Evolutionary conservation across 2,113 vertebrate genomes (phyloP).

Genomic region (Psophia crepitans): DNA sequence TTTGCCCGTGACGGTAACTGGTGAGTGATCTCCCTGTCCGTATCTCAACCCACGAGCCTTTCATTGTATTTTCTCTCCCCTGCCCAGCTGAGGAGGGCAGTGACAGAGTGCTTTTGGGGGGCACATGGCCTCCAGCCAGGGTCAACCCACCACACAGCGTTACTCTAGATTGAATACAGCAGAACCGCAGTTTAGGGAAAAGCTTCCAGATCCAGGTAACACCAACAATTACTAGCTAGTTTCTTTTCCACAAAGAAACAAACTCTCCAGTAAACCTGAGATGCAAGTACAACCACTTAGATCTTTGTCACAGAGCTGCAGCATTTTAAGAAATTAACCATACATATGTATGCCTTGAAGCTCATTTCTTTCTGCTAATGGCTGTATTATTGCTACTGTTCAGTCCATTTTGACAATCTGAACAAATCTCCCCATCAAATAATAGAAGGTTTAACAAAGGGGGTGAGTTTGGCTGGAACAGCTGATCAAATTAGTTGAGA

Average conservation of each 20-base stretch:
- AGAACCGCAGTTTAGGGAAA: not conserved
- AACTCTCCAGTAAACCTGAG: not conserved
- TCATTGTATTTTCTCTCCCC: too few species aligned
- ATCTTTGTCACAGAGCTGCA: not conserved
- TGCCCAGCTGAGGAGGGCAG: too few species aligned
- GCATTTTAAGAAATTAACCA: not conserved
- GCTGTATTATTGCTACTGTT: not conserved
- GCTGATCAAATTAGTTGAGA: not conserved
- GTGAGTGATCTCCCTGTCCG: too few species aligned
- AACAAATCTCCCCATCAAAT: not conserved
- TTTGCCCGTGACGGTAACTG: too few species aligned
- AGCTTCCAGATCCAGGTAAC: not conserved
- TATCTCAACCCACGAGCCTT: too few species aligned
- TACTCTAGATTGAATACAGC: not conserved
- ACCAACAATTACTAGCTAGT: not conserved
- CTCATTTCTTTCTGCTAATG: not conserved
- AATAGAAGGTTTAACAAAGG: not conserved
- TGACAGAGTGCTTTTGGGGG: too few species aligned
- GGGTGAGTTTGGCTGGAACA: not conserved
- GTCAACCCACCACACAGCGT: not conserved
- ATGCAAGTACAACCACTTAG: not conserved
- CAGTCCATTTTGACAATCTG: not conserved
- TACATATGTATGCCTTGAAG: not conserved
- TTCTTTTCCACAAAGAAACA: not conserved
- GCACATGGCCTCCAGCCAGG: too few species aligned